These are phyloP conservation scores for Drosophila cognata DNA, from an alignment of 2,888 invertebrate genomes.

Conservation along the genomic window DNA sequence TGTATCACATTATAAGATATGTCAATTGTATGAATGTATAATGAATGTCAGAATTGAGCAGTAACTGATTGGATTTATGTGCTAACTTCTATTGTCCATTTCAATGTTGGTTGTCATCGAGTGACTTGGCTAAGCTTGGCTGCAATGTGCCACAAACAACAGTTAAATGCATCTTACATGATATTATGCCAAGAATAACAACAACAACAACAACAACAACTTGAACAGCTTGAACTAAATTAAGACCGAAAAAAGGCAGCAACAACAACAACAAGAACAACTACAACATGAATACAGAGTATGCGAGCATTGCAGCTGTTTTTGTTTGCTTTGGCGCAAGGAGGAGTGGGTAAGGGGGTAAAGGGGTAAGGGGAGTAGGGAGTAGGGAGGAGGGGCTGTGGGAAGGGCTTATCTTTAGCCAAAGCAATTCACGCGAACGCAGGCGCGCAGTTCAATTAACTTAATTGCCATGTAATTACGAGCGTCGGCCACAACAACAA, in stretches of 20 bases:
- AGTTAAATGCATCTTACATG: constrained; percentile 31
- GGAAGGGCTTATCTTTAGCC: constrained; percentile 39
- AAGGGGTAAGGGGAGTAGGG: neutral
- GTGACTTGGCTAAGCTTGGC: constrained; percentile 18
- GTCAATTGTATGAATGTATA: neutral
- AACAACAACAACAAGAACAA: neutral
- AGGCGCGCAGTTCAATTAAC: constrained; percentile 83
- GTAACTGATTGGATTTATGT: neutral
- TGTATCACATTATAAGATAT: too few relatives aligned
- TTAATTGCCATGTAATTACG: constrained; percentile 85
- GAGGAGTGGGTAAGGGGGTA: neutral
- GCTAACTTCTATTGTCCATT: neutral
- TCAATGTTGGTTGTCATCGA: neutral
- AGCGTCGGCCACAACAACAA: constrained; percentile 32
- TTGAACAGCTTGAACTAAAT: neutral
- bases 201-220: neutral
- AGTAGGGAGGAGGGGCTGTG: neutral
- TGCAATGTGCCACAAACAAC: constrained; percentile 4
- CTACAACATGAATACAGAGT: neutral
- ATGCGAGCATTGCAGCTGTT: constrained; percentile 41
- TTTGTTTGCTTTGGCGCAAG: neutral
- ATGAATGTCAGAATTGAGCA: neutral
- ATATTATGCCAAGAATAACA: constrained; percentile 39
- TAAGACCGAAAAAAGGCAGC: neutral
- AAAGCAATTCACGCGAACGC: constrained; percentile 71